Conservation (phyloP, 2,888 invertebrate genomes). For the Meghimatium bilineatum region DNA sequence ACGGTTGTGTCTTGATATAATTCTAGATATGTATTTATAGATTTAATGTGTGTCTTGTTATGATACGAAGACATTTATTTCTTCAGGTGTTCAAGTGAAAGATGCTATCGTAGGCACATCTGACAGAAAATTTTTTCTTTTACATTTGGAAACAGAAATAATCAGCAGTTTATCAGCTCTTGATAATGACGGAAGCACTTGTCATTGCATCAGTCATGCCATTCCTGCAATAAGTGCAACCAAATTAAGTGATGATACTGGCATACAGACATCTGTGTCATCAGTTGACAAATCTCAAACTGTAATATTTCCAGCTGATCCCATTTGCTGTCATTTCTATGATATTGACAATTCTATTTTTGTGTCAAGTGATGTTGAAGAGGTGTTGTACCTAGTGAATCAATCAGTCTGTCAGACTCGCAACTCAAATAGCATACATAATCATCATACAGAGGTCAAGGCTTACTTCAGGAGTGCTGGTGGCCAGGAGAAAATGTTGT, state of each 20-base stretch:
- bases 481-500: background rate
- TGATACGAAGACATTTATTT: no score
- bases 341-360: background rate
- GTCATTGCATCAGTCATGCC: background rate
- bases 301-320: conserved; percentile 14
- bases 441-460: background rate
- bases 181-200: background rate
- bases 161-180: background rate
- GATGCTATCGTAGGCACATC: background rate
- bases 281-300: background rate
- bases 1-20: no score
- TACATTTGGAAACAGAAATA: conserved; percentile 7
- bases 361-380: background rate
- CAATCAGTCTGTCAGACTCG: background rate
- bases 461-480: background rate
- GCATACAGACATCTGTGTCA: background rate
- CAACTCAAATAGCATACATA: background rate
- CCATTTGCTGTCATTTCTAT: conserved; percentile 12
- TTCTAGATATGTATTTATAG: no score
- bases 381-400: background rate
- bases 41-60: no score
- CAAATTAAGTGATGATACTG: background rate
- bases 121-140: background rate
- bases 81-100: conserved; percentile 17
- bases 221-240: no score